Conservation (phyloP, 2,888 invertebrate genomes). For the Ophion obscuratus region DNA sequence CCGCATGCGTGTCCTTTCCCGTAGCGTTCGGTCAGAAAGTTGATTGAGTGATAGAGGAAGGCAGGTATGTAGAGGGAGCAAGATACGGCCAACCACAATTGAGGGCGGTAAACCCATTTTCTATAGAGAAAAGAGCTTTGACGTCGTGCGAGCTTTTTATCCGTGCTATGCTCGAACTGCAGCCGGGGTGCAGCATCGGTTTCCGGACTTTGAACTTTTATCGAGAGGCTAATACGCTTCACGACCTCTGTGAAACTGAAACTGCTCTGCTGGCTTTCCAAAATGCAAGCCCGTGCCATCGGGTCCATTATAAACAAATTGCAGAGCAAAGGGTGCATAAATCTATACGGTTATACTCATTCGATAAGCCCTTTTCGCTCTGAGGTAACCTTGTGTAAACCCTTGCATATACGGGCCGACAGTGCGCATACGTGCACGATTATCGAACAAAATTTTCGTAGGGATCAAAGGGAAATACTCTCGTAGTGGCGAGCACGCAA, state of each 20-base stretch:
- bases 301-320: constrained; percentile 22
- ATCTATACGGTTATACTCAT: constrained; percentile 1
- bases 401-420: constrained; percentile 16
- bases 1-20: neutral
- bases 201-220: constrained; percentile 63
- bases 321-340: constrained; percentile 11
- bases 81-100: constrained; percentile 36
- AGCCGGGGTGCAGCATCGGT: constrained; percentile 35
- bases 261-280: constrained; percentile 52
- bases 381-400: neutral
- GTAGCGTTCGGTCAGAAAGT: constrained; percentile 31
- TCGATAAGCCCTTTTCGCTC: constrained; percentile 24
- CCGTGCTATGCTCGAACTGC: constrained; percentile 15
- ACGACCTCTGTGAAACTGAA: constrained; percentile 64
- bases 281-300: constrained; percentile 42
- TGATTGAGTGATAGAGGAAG: constrained; percentile 18
- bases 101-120: constrained; percentile 52
- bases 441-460: constrained; percentile 62
- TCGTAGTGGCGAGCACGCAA: constrained; percentile 16
- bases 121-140: constrained; percentile 48
- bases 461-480: constrained; percentile 60
- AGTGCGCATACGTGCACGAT: constrained; percentile 53
- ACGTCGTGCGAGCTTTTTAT: constrained; percentile 39
- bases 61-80: constrained; percentile 3
- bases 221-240: constrained; percentile 61